Evolutionary conservation across 2,888 invertebrate genomes (phyloP).

Genomic region (Cataglyphis livida): DNA sequence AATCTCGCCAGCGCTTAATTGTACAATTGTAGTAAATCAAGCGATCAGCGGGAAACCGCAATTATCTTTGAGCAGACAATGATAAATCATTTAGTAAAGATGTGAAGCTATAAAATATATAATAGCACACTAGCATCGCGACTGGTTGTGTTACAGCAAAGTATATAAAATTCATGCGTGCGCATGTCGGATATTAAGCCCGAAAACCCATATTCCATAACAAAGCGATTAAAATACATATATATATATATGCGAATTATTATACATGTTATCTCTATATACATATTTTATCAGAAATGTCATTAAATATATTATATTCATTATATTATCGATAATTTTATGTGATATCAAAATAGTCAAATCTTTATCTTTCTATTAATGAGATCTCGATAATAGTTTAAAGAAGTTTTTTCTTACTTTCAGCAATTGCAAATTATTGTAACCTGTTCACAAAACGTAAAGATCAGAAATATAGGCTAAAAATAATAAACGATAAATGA

Average conservation of each 20-base stretch:
- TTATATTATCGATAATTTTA: constrained; percentile 11
- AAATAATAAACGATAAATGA: not conserved
- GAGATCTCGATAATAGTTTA: too few species aligned
- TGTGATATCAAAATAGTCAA: not conserved
- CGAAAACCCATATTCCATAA: constrained; percentile 16
- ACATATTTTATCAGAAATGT: not conserved
- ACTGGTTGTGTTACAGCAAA: not conserved
- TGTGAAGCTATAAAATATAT: constrained; percentile 67
- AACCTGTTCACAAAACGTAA: not conserved
- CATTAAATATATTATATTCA: not conserved
- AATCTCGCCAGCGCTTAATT: constrained; percentile 69
- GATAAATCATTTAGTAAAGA: constrained; percentile 74
- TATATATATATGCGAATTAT: constrained; percentile 8
- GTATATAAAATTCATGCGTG: constrained; percentile 20
- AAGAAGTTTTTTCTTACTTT: not conserved
- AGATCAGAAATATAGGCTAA: not conserved
- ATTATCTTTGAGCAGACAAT: constrained; percentile 71
- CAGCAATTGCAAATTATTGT: not conserved
- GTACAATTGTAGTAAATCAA: constrained; percentile 75
- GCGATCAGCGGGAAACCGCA: constrained; percentile 71
- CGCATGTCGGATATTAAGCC: constrained; percentile 11
- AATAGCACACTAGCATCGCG: constrained; percentile 58
- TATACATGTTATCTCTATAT: not conserved
- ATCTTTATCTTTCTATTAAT: not conserved
- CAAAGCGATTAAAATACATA: not conserved